These are phyloP conservation scores for Cranoglanis bouderius DNA, from an alignment of 2,113 vertebrate species.

Conservation along the genomic window DNA sequence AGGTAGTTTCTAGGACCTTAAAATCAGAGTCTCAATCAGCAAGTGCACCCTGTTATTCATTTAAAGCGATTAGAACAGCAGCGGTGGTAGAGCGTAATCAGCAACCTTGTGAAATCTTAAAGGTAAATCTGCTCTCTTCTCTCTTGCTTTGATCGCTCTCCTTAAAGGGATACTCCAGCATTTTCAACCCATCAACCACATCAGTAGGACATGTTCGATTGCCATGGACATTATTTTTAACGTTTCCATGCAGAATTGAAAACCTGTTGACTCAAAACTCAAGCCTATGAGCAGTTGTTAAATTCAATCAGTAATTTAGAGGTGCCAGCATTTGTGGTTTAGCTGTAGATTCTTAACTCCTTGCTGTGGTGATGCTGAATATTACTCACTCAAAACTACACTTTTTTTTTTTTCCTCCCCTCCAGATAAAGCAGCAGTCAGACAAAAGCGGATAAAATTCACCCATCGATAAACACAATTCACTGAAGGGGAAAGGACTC, in stretches of 20 bases:
- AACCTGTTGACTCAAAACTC: background rate
- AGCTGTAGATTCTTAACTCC: too few species aligned
- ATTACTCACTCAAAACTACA: background rate
- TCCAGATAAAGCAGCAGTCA: background rate
- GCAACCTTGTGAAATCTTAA: background rate
- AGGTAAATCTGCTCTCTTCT: background rate
- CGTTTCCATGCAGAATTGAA: background rate
- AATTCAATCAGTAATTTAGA: background rate
- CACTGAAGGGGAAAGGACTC: background rate
- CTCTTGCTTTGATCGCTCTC: slow-evolving; percentile 27
- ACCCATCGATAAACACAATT: background rate
- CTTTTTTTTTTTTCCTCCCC: too few species aligned
- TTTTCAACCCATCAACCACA: background rate
- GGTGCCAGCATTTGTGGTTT: background rate
- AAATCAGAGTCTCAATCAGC: background rate
- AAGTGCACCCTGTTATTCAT: background rate
- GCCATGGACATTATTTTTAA: background rate
- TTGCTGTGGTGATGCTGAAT: background rate
- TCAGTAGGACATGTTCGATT: background rate
- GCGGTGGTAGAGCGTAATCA: background rate
- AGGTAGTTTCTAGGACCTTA: background rate
- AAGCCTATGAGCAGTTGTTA: too few species aligned
- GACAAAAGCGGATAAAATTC: background rate
- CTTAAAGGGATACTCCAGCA: slow-evolving; percentile 10
- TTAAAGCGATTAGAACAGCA: slow-evolving; percentile 11